Evolutionary conservation across 1,140 invertebrate genomes (phyloP).

Genomic region (Scylla paramamosain): DNA sequence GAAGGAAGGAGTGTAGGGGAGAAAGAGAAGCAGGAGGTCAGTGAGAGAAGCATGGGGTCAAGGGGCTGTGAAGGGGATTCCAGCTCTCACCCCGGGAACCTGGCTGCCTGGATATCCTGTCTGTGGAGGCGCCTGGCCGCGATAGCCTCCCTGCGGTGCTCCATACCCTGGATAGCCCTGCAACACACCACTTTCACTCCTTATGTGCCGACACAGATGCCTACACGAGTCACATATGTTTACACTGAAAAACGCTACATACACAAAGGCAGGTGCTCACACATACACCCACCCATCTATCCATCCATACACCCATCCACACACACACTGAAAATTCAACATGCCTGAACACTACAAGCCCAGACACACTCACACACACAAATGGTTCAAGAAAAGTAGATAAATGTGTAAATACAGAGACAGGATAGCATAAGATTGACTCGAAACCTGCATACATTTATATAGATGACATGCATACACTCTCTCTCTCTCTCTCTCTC

Average conservation of each 20-base stretch:
- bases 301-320: neutral
- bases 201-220: too few species aligned
- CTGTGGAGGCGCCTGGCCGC: conserved; percentile 41
- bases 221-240: neutral
- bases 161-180: conserved; percentile 57
- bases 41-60: neutral
- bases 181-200: neutral
- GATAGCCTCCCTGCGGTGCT: conserved; percentile 58
- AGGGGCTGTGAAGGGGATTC: neutral
- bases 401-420: too few species aligned
- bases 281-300: neutral
- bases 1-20: too few species aligned
- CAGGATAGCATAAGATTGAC: too few species aligned
- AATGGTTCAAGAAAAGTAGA: too few species aligned
- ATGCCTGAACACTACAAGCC: too few species aligned
- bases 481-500: neutral
- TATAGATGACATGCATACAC: too few species aligned
- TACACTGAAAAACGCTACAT: neutral
- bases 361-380: too few species aligned
- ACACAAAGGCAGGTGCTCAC: neutral
- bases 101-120: conserved; percentile 28
- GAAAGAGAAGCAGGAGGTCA: neutral
- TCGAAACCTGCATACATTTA: too few species aligned
- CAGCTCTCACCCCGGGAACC: conserved; percentile 48
- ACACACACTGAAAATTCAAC: neutral